Conservation (phyloP, 2,797 vertebrate species). For the Sebastes hubbsi region DNA sequence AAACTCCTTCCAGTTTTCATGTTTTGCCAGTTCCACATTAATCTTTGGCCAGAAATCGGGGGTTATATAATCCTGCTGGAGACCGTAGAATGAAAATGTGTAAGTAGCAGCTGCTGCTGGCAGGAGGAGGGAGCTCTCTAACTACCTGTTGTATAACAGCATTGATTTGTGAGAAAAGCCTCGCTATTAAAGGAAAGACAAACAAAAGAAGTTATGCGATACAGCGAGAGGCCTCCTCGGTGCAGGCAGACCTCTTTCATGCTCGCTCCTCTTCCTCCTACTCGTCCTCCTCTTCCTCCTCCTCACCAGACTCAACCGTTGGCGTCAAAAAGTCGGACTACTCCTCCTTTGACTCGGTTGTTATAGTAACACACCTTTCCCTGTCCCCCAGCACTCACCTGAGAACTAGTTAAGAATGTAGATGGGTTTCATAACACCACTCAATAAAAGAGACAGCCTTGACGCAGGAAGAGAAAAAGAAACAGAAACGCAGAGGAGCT, state of each 20-base stretch:
- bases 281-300: constrained; percentile 37
- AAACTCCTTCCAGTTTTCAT: constrained; percentile 35
- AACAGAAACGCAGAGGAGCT: constrained; percentile 9
- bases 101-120: constrained; percentile 50
- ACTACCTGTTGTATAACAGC: constrained; percentile 75
- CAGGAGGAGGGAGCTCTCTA: constrained; percentile 44
- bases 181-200: constrained; percentile 66
- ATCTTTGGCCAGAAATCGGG: constrained; percentile 35
- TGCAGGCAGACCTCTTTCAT: constrained; percentile 43
- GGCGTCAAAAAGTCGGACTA: constrained; percentile 58
- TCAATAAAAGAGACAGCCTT: constrained; percentile 60
- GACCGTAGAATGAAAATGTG: constrained; percentile 42
- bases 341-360: constrained; percentile 67
- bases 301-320: constrained; percentile 35
- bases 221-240: constrained; percentile 35
- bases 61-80: constrained; percentile 62
- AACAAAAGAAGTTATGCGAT: constrained; percentile 55
- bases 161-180: constrained; percentile 71
- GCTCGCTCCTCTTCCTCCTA: constrained; percentile 50
- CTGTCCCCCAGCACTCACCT: constrained; percentile 56
- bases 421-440: constrained; percentile 65
- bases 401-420: constrained; percentile 64
- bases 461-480: constrained; percentile 29
- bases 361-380: constrained; percentile 69
- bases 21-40: constrained; percentile 53